Evolutionary conservation across 2,797 vertebrate genomes (phyloP).

Genomic region (Rhodeus uyekii): DNA sequence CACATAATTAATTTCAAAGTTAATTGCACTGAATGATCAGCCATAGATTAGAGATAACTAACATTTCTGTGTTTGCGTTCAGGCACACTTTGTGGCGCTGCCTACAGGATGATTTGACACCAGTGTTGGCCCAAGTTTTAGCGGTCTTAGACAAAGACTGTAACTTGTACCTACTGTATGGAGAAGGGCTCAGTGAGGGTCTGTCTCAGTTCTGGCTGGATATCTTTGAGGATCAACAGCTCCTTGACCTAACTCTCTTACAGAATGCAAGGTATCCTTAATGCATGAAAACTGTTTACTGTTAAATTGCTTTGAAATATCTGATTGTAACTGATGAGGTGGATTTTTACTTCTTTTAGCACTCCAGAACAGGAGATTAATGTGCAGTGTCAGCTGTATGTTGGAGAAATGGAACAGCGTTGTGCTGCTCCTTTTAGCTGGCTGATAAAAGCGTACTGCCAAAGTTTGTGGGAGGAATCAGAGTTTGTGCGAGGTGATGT

Average conservation of each 20-base stretch:
- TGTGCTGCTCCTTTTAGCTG: conserved; percentile 75
- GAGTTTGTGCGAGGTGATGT: conserved; percentile 71
- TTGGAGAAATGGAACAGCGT: conserved; percentile 59
- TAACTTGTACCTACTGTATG: conserved; percentile 70
- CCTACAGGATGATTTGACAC: conserved; percentile 72
- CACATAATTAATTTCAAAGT: neutral
- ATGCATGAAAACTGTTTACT: neutral
- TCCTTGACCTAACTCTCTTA: conserved; percentile 59
- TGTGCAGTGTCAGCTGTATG: conserved; percentile 63
- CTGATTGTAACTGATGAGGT: neutral
- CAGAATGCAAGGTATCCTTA: conserved; percentile 62
- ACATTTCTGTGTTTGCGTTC: conserved; percentile 5
- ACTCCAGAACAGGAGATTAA: conserved; percentile 68
- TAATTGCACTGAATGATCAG: neutral
- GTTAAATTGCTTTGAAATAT: neutral
- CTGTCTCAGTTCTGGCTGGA: conserved; percentile 73
- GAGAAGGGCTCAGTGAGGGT: conserved; percentile 58
- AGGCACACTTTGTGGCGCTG: conserved; percentile 79
- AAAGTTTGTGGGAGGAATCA: conserved; percentile 77
- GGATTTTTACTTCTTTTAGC: conserved; percentile 51
- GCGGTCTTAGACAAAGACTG: conserved; percentile 73
- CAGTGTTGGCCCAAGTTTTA: conserved; percentile 67
- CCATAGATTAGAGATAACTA: neutral
- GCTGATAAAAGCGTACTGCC: conserved; percentile 67
- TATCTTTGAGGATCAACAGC: conserved; percentile 72